Base-by-base conservation (phyloP, 2,888 invertebrate genomes). In the Pandemis corylana region DNA sequence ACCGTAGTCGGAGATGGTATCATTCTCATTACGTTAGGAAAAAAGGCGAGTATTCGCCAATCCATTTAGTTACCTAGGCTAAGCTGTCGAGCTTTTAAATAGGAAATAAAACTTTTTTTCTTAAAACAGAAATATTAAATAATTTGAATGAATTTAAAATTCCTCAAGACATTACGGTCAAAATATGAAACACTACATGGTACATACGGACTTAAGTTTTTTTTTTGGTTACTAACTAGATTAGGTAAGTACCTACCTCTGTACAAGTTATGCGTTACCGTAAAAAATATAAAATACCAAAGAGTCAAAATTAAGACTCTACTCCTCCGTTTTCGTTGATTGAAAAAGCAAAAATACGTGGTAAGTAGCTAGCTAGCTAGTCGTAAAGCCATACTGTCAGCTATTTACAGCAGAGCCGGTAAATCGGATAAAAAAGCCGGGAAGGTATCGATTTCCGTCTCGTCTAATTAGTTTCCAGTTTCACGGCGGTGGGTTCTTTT, bases 401-500 rank as follows among this genome's bases (percentile, higher is more conserved):
- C 59, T 64, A 41, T 20, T 20, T 64, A 20, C 12, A 12, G 12
- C 46, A 6, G 13, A 53, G 41, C 13, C 53, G 44, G 53, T n/a
- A 15, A 65, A 46, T 49, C 49, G 2, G 65, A 65, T 65, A 61
- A 74, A 74, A 74, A 65, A 36, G 28, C 28, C 64, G 12, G 56
- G 13, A 46, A 36, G n/a, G 69, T 64, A 74, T 74, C 73, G 73
- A 74, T 74, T 74, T 46, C 59, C 64, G 69, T 49, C 15, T 64
- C 69, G 65, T 42, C 73, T 74, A 74, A 73, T 73, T 73, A 74
- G 69, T 65, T 69, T 61, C 73, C 65, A 44, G 65, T 59, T 28
- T 46, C 68, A 51, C 59, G 20, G 56, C 56, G 46, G 56, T 49
- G 46, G 13, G 68, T 41, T 74, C 59, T 28, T 65, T 74, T 69